These are phyloP conservation scores for Sylvilagus bachmani DNA, from an alignment of 2,113 vertebrate genomes.

Conservation along the genomic window DNA sequence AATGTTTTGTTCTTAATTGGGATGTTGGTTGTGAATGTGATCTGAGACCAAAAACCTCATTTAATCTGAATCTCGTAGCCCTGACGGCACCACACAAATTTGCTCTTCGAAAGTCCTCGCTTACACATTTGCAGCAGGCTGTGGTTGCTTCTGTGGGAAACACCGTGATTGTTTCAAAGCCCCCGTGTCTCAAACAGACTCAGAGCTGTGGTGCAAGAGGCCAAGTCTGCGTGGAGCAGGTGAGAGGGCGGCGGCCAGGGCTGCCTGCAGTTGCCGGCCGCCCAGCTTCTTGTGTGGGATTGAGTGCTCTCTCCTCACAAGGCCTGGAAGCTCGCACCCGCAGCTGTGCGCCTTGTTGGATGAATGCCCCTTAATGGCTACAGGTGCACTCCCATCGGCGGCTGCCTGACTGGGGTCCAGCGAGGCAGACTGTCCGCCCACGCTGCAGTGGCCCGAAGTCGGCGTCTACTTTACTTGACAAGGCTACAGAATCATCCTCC, in stretches of 20 bases:
- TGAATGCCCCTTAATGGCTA: background rate
- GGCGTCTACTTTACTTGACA: constrained; percentile 63
- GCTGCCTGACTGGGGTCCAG: constrained; percentile 34
- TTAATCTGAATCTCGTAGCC: background rate
- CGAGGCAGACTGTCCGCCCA: constrained; percentile 61
- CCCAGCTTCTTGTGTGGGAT: constrained; percentile 74
- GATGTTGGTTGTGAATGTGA: too few species aligned
- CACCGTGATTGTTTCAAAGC: background rate
- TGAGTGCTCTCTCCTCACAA: background rate
- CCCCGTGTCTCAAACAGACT: constrained; percentile 6
- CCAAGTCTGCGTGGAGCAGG: background rate
- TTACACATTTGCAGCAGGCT: constrained; percentile 3
- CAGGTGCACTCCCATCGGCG: constrained; percentile 66
- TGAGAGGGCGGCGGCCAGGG: background rate
- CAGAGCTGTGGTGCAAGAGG: constrained; percentile 13
- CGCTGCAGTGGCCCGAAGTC: background rate
- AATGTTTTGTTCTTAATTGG: too few species aligned
- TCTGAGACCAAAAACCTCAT: too few species aligned
- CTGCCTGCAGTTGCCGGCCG: background rate
- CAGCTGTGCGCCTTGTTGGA: constrained; percentile 32
- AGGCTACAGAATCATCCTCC: background rate
- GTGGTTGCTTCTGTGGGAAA: constrained; percentile 15
- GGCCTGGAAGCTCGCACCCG: background rate
- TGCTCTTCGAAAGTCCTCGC: constrained; percentile 15
- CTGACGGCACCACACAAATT: background rate